Conservation (phyloP, 2,113 vertebrate genomes). For the Rhinogobius similis region DNA sequence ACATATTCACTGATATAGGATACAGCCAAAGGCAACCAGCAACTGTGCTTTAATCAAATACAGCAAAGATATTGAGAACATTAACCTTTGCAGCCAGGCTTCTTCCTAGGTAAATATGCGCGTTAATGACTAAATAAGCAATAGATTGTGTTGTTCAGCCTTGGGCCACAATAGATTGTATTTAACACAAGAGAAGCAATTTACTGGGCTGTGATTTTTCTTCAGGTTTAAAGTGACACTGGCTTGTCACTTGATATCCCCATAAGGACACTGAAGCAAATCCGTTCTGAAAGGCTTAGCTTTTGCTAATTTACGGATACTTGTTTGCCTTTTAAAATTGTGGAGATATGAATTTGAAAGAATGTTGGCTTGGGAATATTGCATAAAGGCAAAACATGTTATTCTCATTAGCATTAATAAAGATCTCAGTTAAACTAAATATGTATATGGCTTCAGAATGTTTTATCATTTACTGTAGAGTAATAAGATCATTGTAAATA, state of each 20-base stretch:
- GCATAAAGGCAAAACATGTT: background rate
- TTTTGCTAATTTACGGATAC: background rate
- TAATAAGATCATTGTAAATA: background rate
- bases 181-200: conserved; percentile 46
- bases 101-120: conserved; percentile 60
- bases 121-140: conserved; percentile 64
- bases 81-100: conserved; percentile 56
- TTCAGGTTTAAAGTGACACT: conserved; percentile 24
- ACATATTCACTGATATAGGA: conserved; percentile 28
- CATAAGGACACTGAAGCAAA: background rate
- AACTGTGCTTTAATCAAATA: conserved; percentile 45
- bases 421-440: background rate
- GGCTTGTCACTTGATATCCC: background rate
- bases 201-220: conserved; percentile 43
- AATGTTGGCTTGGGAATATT: background rate
- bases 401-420: background rate
- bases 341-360: background rate
- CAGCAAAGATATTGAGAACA: conserved; percentile 48
- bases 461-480: background rate
- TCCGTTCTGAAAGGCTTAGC: background rate
- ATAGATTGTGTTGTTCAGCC: conserved; percentile 64
- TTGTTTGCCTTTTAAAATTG: background rate
- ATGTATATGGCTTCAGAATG: background rate
- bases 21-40: conserved; percentile 32
- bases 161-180: conserved; percentile 58